These are phyloP conservation scores for Papilio demoleus DNA, from an alignment of 2,888 invertebrate genomes.

Conservation along the genomic window DNA sequence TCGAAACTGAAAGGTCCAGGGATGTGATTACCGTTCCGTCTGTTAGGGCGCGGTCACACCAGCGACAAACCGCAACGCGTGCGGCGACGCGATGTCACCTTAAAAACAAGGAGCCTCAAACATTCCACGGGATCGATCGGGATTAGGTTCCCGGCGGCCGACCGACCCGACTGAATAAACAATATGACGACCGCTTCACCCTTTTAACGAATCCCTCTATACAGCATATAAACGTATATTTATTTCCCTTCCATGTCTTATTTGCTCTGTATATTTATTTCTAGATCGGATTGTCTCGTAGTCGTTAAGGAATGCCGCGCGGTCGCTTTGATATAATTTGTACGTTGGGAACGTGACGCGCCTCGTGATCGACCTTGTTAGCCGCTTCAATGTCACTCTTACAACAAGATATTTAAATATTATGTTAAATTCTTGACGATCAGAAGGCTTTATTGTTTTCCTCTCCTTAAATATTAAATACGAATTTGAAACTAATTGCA, in stretches of 20 bases:
- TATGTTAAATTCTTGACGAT: slow-evolving; percentile 6
- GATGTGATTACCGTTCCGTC: slow-evolving; percentile 32
- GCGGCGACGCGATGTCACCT: slow-evolving; percentile 36
- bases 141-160: slow-evolving; percentile 62
- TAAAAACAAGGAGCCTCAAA: slow-evolving; percentile 30
- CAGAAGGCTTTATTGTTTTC: slow-evolving; percentile 3
- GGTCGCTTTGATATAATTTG: slow-evolving; percentile 43
- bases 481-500: background rate
- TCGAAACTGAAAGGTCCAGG: slow-evolving; percentile 31
- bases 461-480: background rate
- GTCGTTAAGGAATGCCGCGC: slow-evolving; percentile 42
- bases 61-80: slow-evolving; percentile 34
- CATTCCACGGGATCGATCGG: slow-evolving; percentile 66
- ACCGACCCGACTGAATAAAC: slow-evolving; percentile 78
- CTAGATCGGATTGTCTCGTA: slow-evolving; percentile 47
- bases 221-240: slow-evolving; percentile 34
- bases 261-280: slow-evolving; percentile 57
- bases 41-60: slow-evolving; percentile 29
- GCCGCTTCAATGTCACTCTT: slow-evolving; percentile 25
- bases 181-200: slow-evolving; percentile 78
- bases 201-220: slow-evolving; percentile 77
- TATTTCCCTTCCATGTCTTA: slow-evolving; percentile 45
- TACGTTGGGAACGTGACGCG: slow-evolving; percentile 38
- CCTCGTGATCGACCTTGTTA: slow-evolving; percentile 39
- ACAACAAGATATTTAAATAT: slow-evolving; percentile 25